Evolutionary conservation across 2,113 vertebrate genomes (phyloP).

Genomic region (Gambusia affinis): DNA sequence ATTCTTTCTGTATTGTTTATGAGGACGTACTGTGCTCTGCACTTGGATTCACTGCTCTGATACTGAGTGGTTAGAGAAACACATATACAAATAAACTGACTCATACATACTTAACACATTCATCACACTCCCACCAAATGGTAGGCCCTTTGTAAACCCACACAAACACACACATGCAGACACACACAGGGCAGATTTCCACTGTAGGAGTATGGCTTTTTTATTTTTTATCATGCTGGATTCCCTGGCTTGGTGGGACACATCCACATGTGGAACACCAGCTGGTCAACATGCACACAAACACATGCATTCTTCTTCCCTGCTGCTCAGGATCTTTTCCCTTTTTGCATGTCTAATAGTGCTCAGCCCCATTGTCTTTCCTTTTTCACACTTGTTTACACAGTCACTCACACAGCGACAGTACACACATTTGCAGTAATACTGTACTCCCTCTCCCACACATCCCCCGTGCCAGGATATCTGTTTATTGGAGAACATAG

Average conservation of each 20-base stretch:
- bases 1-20: background rate
- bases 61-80: conserved; percentile 25
- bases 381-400: conserved; percentile 64
- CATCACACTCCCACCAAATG: conserved; percentile 56
- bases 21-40: background rate
- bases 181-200: conserved; percentile 41
- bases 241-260: conserved; percentile 47
- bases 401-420: conserved; percentile 50
- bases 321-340: conserved; percentile 56
- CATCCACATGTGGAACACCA: conserved; percentile 63
- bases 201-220: conserved; percentile 39
- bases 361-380: conserved; percentile 43
- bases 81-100: conserved; percentile 53
- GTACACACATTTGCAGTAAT: conserved; percentile 48
- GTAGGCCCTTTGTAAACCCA: conserved; percentile 19
- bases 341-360: conserved; percentile 57
- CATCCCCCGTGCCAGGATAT: conserved; percentile 40
- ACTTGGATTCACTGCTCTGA: conserved; percentile 28
- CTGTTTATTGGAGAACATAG: conserved; percentile 46
- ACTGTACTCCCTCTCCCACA: conserved; percentile 41
- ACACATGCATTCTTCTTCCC: conserved; percentile 39
- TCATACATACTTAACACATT: conserved; percentile 56
- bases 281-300: conserved; percentile 47
- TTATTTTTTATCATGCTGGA: conserved; percentile 31
- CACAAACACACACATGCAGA: conserved; percentile 14